phyloP scores from a whole-genome alignment of 2,888 invertebrate species.

The Mycalesis mineus region DNA sequence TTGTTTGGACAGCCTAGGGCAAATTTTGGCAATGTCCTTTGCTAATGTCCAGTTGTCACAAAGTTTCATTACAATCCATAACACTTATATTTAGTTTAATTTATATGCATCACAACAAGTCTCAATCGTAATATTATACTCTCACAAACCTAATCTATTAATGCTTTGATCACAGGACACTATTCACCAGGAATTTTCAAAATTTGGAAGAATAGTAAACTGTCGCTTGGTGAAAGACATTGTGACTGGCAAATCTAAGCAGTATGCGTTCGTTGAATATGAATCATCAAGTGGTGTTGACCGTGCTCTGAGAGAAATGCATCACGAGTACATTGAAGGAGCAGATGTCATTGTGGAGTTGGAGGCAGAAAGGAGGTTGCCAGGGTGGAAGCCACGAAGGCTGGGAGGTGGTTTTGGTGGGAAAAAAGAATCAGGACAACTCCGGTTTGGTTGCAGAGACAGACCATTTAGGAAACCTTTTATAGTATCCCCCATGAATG shows the following conservation, averaged over 20 bases:
- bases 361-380: conserved; percentile 83
- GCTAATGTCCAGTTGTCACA: no score
- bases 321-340: conserved; percentile 81
- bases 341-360: conserved; percentile 83
- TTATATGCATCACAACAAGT: no score
- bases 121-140: neutral
- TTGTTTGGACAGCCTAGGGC: no score
- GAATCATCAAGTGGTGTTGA: conserved; percentile 79
- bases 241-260: conserved; percentile 88
- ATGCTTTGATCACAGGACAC: conserved; percentile 64
- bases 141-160: neutral
- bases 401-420: conserved; percentile 94
- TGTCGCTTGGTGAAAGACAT: conserved; percentile 85
- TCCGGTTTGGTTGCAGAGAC: conserved; percentile 90
- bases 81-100: no score
- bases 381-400: conserved; percentile 90
- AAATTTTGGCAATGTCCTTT: no score
- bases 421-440: conserved; percentile 89
- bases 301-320: conserved; percentile 79
- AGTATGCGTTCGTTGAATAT: conserved; percentile 93
- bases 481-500: conserved; percentile 13
- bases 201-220: conserved; percentile 81
- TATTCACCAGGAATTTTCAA: conserved; percentile 75
- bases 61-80: no score
- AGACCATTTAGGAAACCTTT: conserved; percentile 85